phyloP scores from a whole-genome alignment of 2,797 vertebrate genomes.

The Gallirallus australis region DNA sequence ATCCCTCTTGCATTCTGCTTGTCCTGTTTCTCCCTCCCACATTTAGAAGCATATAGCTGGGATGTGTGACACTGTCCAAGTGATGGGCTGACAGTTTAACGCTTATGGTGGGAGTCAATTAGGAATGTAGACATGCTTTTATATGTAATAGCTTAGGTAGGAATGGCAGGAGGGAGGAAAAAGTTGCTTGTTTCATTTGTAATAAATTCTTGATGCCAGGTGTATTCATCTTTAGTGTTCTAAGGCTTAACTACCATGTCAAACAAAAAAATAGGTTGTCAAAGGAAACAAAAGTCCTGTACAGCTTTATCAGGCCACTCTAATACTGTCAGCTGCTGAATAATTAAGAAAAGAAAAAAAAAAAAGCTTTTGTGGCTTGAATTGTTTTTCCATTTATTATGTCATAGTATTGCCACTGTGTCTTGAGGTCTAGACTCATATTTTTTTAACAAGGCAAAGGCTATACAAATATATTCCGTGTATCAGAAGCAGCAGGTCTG shows the following conservation, averaged over 20 bases:
- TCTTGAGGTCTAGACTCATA: neutral
- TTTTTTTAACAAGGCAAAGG: conserved; percentile 17
- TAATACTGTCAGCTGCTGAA: neutral
- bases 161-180: neutral
- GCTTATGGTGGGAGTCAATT: neutral
- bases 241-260: neutral
- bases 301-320: neutral
- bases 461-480: conserved; percentile 27
- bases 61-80: neutral
- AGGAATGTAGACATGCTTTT: neutral
- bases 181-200: neutral
- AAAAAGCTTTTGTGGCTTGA: neutral
- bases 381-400: neutral
- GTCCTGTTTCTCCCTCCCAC: neutral
- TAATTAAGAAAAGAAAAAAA: neutral
- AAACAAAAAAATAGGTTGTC: conserved; percentile 14
- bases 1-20: neutral
- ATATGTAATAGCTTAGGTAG: neutral
- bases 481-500: conserved; percentile 4
- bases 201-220: neutral
- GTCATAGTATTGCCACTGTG: neutral
- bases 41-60: neutral
- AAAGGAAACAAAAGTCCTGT: neutral
- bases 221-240: neutral
- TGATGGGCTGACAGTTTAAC: neutral